phyloP scores from a whole-genome alignment of 2,888 invertebrate species.

The Cepaea hortensis region DNA sequence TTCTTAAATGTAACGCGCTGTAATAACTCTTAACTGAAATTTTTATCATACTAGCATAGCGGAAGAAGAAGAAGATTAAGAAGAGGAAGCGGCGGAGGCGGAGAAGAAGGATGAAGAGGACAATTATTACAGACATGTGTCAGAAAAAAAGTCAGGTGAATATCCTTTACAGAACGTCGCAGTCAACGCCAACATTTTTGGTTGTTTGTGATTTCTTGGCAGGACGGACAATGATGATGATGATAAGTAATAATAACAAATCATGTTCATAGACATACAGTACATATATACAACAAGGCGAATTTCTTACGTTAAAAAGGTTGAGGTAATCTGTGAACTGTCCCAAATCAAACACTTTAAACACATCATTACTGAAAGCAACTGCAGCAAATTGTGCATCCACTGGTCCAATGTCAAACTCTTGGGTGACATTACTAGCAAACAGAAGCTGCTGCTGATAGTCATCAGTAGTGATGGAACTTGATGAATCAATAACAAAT shows the following conservation, averaged over 20 bases:
- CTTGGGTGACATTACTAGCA: constrained; percentile 22
- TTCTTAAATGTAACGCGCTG: no score
- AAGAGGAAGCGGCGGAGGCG: no score
- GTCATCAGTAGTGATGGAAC: background rate
- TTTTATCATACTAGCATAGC: no score
- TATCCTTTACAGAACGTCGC: no score
- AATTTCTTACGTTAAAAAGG: constrained; percentile 20
- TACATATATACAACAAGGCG: background rate
- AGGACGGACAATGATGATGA: no score
- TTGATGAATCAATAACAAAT: constrained; percentile 26
- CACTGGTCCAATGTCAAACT: constrained; percentile 20
- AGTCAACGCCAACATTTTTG: no score
- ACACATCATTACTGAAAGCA: constrained; percentile 20
- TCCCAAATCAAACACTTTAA: constrained; percentile 24
- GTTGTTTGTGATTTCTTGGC: no score
- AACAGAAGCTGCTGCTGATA: constrained; percentile 22
- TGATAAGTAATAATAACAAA: background rate
- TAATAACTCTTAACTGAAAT: no score
- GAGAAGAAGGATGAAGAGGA: no score
- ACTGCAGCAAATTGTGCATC: constrained; percentile 29
- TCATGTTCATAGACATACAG: background rate
- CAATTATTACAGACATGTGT: no score
- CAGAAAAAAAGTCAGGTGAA: no score
- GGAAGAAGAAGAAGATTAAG: no score
- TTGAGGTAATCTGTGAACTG: background rate